Evolutionary conservation across 2,888 invertebrate genomes (phyloP).

Genomic region (Crossocerus cetratus): DNA sequence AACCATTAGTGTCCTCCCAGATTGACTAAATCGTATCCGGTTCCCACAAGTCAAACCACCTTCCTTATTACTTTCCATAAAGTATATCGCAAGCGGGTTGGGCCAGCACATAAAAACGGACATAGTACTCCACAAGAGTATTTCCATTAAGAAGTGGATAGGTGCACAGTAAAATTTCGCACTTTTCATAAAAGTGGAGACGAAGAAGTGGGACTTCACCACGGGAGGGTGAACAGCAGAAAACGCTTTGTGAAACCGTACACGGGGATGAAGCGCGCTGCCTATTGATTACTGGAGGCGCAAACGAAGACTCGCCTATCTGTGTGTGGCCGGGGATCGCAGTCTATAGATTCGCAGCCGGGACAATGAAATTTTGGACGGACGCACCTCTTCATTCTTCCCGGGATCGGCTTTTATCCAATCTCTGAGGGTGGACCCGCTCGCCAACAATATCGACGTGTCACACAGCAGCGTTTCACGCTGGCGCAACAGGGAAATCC

Average conservation of each 20-base stretch:
- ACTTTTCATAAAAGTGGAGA: not conserved
- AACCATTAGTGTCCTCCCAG: constrained; percentile 31
- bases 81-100: constrained; percentile 1
- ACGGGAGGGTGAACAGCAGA: not conserved
- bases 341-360: no score
- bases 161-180: no score
- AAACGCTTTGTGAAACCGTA: not conserved
- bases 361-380: constrained; percentile 42
- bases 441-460: constrained; percentile 29
- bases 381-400: constrained; percentile 29
- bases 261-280: not conserved
- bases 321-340: constrained; percentile 5
- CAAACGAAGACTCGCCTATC: not conserved
- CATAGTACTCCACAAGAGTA: no score
- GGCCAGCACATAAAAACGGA: no score
- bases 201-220: no score
- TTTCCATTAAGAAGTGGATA: no score
- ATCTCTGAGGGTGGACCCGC: constrained; percentile 7
- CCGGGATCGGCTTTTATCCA: not conserved
- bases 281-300: not conserved
- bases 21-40: constrained; percentile 35
- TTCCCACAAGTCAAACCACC: constrained; percentile 9
- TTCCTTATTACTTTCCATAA: constrained; percentile 23
- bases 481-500: constrained; percentile 20
- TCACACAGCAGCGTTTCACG: not conserved